These are phyloP conservation scores for Torymus auratus DNA, from an alignment of 2,888 invertebrate genomes.

Conservation along the genomic window DNA sequence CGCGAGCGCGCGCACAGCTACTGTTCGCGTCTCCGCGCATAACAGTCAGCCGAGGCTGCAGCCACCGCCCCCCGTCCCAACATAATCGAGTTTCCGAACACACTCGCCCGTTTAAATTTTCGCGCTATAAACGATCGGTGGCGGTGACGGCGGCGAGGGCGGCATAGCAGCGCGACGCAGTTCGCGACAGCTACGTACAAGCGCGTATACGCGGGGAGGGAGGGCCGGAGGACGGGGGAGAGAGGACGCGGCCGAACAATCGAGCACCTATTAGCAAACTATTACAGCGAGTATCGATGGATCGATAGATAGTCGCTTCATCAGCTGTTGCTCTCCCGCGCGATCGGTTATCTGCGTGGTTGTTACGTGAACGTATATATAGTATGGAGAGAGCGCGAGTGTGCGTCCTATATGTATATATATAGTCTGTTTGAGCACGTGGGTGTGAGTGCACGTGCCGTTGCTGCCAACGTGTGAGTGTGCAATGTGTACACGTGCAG, in stretches of 20 bases:
- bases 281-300: constrained; percentile 68
- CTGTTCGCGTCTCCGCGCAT: background rate
- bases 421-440: too few relatives aligned
- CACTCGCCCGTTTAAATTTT: constrained; percentile 50
- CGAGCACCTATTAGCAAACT: constrained; percentile 69
- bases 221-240: background rate
- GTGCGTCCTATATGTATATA: too few relatives aligned
- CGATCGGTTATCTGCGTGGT: constrained; percentile 12
- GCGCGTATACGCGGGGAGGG: background rate
- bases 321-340: constrained; percentile 69
- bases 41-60: background rate
- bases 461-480: too few relatives aligned
- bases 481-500: too few relatives aligned
- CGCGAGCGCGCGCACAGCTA: background rate
- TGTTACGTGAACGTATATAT: too few relatives aligned
- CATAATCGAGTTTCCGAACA: constrained; percentile 55
- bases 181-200: constrained; percentile 26
- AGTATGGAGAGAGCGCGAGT: too few relatives aligned
- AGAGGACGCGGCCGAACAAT: constrained; percentile 65
- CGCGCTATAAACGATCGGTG: constrained; percentile 46
- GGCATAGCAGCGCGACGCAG: background rate
- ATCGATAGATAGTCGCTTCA: constrained; percentile 67
- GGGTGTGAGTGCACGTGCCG: too few relatives aligned
- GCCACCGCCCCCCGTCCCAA: background rate
- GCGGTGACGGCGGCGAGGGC: background rate